These are phyloP conservation scores for Andrena chrysosceles DNA, from an alignment of 2,888 invertebrate species.

Conservation along the genomic window DNA sequence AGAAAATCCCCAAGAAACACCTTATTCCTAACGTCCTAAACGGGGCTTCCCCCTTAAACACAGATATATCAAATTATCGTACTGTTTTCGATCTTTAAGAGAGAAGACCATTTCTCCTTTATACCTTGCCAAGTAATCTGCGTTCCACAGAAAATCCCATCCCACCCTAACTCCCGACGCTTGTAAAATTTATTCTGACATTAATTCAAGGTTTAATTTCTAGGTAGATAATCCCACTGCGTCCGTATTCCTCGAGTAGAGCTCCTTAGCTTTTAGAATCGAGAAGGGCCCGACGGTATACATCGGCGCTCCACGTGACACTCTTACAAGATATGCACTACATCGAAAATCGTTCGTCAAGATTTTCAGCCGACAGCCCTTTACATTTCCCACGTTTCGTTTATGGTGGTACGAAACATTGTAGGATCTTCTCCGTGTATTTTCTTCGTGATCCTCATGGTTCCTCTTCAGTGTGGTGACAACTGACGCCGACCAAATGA, in stretches of 20 bases:
- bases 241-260: constrained; percentile 19
- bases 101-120: constrained; percentile 29
- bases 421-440: constrained; percentile 21
- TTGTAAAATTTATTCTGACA: constrained; percentile 35
- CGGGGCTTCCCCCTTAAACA: background rate
- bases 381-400: constrained; percentile 36
- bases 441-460: constrained; percentile 4
- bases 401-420: constrained; percentile 55
- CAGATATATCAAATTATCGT: background rate
- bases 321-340: constrained; percentile 39
- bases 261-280: constrained; percentile 19
- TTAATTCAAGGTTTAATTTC: constrained; percentile 60
- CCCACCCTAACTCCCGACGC: background rate
- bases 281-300: constrained; percentile 14
- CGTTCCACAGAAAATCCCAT: constrained; percentile 42
- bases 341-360: constrained; percentile 29
- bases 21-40: too few relatives aligned
- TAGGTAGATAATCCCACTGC: constrained; percentile 45
- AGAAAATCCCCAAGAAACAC: too few relatives aligned
- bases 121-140: constrained; percentile 50
- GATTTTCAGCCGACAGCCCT: constrained; percentile 29
- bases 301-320: constrained; percentile 38
- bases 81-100: constrained; percentile 8
- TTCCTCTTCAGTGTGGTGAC: background rate
- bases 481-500: background rate